phyloP scores from a whole-genome alignment of 2,113 vertebrate species.

The Austrofundulus limnaeus region DNA sequence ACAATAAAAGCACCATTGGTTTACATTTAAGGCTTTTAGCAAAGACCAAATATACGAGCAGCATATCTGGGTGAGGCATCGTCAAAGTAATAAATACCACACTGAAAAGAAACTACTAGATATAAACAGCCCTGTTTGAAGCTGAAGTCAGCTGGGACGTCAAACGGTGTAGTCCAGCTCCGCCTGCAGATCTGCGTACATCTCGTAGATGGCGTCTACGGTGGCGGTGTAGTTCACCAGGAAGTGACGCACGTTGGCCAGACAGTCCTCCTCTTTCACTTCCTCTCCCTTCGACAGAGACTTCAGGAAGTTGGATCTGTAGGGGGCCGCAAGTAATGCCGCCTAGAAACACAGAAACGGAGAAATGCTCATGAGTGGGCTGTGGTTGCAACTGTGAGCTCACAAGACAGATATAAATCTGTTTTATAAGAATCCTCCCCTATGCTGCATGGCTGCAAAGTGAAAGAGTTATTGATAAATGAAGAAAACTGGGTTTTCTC shows the following conservation, averaged over 20 bases:
- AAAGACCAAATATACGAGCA: slow-evolving; percentile 4
- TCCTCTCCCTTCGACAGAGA: slow-evolving; percentile 92
- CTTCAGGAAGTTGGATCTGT: slow-evolving; percentile 90
- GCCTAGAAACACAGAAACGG: slow-evolving; percentile 73
- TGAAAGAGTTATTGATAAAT: no score
- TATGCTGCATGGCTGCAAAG: no score
- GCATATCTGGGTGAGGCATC: slow-evolving; percentile 5
- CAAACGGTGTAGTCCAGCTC: slow-evolving; percentile 92
- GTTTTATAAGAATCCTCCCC: background rate
- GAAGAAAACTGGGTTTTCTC: no score
- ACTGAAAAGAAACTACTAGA: background rate
- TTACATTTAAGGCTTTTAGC: slow-evolving; percentile 11
- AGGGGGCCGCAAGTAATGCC: slow-evolving; percentile 86
- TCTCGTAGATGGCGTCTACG: slow-evolving; percentile 91
- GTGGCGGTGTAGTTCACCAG: slow-evolving; percentile 84
- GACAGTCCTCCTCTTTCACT: slow-evolving; percentile 89
- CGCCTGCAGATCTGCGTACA: slow-evolving; percentile 89
- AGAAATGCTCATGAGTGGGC: no score
- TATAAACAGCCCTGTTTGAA: slow-evolving; percentile 6
- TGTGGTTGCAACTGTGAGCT: background rate
- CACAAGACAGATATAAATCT: background rate
- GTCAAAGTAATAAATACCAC: slow-evolving; percentile 55
- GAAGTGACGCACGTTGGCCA: slow-evolving; percentile 88
- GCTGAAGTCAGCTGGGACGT: slow-evolving; percentile 8
- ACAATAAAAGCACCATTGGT: background rate